These are phyloP conservation scores for Protonemura montana DNA, from an alignment of 2,888 invertebrate species.

Conservation along the genomic window DNA sequence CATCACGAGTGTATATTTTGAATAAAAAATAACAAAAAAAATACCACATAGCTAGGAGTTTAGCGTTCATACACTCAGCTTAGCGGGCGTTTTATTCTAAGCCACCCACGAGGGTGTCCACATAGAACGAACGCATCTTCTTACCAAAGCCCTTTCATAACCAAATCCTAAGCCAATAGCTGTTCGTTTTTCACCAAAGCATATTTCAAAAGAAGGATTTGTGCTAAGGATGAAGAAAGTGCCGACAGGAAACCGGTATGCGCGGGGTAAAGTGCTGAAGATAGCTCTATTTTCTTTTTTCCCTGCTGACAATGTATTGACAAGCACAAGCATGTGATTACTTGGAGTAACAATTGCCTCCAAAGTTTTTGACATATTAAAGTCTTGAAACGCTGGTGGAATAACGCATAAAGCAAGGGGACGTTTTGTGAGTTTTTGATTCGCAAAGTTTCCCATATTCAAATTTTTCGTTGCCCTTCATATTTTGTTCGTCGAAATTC, in stretches of 20 bases:
- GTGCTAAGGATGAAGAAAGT: not conserved
- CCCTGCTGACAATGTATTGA: not conserved
- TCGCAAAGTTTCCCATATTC: no score
- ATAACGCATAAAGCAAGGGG: no score
- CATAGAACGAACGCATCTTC: not conserved
- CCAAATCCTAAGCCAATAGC: not conserved
- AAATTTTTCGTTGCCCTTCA: no score
- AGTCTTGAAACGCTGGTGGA: no score
- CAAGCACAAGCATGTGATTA: not conserved
- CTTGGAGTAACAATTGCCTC: no score
- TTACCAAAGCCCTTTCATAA: not conserved
- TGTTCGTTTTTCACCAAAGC: slow-evolving; percentile 7
- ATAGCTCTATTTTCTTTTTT: not conserved
- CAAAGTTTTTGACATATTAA: no score
- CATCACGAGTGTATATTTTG: no score
- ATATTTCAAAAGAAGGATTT: slow-evolving; percentile 7
- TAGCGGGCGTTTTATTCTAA: not conserved
- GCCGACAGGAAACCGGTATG: not conserved
- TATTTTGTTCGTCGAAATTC: no score
- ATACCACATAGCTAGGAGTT: not conserved
- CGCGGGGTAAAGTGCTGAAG: not conserved
- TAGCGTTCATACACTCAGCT: not conserved
- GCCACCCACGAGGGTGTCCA: not conserved
- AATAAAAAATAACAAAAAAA: no score
- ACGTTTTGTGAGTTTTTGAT: no score